Base-by-base conservation (phyloP, 2,888 invertebrate genomes). In the Platycheirus rosarum region DNA sequence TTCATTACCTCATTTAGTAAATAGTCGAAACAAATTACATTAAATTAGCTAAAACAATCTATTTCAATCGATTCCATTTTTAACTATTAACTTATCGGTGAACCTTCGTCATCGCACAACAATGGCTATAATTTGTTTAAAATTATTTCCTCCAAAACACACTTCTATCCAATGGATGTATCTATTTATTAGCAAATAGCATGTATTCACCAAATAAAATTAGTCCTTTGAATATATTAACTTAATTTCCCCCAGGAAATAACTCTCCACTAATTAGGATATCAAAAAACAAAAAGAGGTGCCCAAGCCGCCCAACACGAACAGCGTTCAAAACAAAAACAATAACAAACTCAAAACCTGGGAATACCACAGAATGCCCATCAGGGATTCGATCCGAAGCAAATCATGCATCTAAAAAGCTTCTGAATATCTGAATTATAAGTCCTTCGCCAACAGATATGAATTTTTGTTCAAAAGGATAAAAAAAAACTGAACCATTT, bases 211-310 rank as follows among this genome's bases (percentile, higher is more conserved):
- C 11, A 11, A 26, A 60, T 60, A 29, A 60, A 42, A 40, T 42
- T 20, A n/a, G 13, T 20, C 55, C 20, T 46, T 57, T 11, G 16
- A 16, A 9, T 26, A 20, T 13, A 14, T 11, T 57, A 69, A 26
- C 40, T 7, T 63, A 46, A 71, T 77, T 71, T 77, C 77, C 77
- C 77, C 37, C 11, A 13, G 65, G 77, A 77, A 60, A 71, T 65
- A 60, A 32, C 26, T 44, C 16, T 65, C 8, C 57, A 65, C 77
- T 71, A 77, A 77, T 77, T 77, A 71, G 37, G 46, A 57, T 70
- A 57, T 57, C 11, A 37, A 13, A 35, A 60, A 60, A 57, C 57
- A 49, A 48, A 63, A 57, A 57, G 70, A 77, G 55, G 57, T 65
- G 70, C 37, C 60, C 48, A 42, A 77, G 55, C 49, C 60, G 70